A percentile compares a stretch with the other conserved stretches of the same genome.
Evolutionary conservation across 1,140 invertebrate genomes (phyloP).

Genomic region (Macrosteles quadrilineatus): DNA sequence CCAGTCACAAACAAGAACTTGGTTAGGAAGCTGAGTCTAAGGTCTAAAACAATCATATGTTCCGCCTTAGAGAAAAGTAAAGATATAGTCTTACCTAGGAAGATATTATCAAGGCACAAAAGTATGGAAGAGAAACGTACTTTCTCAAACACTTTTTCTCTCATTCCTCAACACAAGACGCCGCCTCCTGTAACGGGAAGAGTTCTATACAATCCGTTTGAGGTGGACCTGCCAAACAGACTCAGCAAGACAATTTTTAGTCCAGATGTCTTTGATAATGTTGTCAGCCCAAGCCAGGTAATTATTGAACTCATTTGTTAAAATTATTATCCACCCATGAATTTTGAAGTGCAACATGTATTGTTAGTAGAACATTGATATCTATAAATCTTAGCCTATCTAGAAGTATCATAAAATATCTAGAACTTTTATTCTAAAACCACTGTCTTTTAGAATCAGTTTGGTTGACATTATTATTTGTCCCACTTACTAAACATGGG

Average conservation of each 20-base stretch:
- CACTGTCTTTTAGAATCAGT: no score
- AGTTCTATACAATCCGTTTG: background rate
- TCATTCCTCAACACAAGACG: background rate
- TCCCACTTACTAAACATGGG: no score
- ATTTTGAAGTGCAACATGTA: no score
- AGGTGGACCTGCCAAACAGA: background rate
- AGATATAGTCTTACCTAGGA: background rate
- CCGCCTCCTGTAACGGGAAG: background rate
- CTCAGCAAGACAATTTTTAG: conserved; percentile 6
- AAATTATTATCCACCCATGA: no score
- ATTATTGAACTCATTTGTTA: no score
- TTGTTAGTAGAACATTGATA: no score
- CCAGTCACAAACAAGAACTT: background rate
- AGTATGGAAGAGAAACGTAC: conserved; percentile 9
- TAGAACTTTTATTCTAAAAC: no score
- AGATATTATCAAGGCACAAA: background rate
- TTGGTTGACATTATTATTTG: no score
- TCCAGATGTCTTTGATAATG: background rate
- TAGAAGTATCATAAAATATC: no score
- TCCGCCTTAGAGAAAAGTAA: background rate
- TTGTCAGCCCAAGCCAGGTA: conserved; percentile 9
- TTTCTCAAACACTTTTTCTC: conserved; percentile 7
- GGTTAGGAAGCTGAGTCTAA: conserved; percentile 2
- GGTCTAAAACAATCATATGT: conserved; percentile 11
- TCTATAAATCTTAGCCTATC: no score